Evolutionary conservation across 1,140 invertebrate species (phyloP).

Genomic region (Microplitis demolitor): DNA sequence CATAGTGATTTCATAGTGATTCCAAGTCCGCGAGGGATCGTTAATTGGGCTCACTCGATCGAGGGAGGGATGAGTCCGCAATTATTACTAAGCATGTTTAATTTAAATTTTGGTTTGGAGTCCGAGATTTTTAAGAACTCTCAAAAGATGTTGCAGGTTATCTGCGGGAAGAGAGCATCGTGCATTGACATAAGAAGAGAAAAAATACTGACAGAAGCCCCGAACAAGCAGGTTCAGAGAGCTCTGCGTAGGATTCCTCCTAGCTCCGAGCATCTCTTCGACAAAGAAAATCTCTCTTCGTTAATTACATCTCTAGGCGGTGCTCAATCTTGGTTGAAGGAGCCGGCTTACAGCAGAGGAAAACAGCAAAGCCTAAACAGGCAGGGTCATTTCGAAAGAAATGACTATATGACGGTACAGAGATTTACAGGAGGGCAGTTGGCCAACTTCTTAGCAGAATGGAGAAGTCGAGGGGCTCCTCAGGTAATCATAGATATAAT

Average conservation of each 20-base stretch:
- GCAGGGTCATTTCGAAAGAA: conserved; percentile 26
- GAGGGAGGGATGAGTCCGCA: too few relatives aligned
- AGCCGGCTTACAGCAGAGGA: conserved; percentile 19
- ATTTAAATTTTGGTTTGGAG: conserved; percentile 18
- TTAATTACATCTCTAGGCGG: conserved; percentile 39
- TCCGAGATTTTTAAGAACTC: conserved; percentile 17
- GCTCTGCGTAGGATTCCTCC: conserved; percentile 34
- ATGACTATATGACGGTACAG: too few relatives aligned
- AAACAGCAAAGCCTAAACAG: background rate
- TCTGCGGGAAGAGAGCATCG: conserved; percentile 43
- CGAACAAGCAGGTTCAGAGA: conserved; percentile 33
- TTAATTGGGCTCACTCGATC: too few relatives aligned
- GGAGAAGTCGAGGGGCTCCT: conserved; percentile 30
- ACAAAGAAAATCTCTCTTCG: conserved; percentile 29
- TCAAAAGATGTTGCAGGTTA: conserved; percentile 37
- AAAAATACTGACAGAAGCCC: conserved; percentile 24
- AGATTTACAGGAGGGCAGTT: too few relatives aligned
- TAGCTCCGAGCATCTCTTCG: conserved; percentile 35
- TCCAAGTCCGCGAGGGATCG: too few relatives aligned
- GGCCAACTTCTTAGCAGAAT: background rate
- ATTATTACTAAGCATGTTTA: background rate
- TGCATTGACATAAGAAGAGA: conserved; percentile 41
- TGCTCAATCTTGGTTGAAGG: conserved; percentile 33
- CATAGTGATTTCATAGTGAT: too few relatives aligned
- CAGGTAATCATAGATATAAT: conserved; percentile 35